Conservation (phyloP, 1,140 invertebrate species). For the Armadillidium nasatum region DNA sequence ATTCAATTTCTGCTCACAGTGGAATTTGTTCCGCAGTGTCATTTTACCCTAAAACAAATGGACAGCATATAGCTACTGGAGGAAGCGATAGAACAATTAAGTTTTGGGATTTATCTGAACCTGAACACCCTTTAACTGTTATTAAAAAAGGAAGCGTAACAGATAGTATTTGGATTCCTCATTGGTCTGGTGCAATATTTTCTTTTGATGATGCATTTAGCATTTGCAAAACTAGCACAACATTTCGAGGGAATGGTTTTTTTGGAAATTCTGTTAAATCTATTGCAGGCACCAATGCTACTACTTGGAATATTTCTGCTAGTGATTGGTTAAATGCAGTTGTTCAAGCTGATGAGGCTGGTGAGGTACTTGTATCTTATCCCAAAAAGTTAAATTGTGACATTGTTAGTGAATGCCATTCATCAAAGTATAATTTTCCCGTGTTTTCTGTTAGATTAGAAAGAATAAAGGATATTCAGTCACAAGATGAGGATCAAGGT, state of each 20-base stretch:
- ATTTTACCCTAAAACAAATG: slow-evolving; percentile 49
- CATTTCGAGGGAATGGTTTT: slow-evolving; percentile 49
- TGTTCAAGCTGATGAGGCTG: slow-evolving; percentile 51
- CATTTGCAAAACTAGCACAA: slow-evolving; percentile 46
- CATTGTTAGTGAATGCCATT: slow-evolving; percentile 47
- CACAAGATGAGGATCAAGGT: not conserved
- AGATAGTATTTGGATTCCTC: slow-evolving; percentile 50
- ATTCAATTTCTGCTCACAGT: slow-evolving; percentile 47
- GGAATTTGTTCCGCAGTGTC: slow-evolving; percentile 48
- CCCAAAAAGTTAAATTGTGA: slow-evolving; percentile 50
- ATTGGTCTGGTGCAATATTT: slow-evolving; percentile 50
- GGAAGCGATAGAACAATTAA: slow-evolving; percentile 53
- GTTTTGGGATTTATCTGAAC: slow-evolving; percentile 54
- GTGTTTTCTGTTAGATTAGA: slow-evolving; percentile 26
- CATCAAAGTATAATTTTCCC: slow-evolving; percentile 28
- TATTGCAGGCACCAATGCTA: slow-evolving; percentile 46
- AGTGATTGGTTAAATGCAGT: slow-evolving; percentile 51
- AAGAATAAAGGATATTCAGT: not conserved
- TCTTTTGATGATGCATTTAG: slow-evolving; percentile 50
- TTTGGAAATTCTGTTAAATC: slow-evolving; percentile 49
- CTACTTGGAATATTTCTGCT: slow-evolving; percentile 39
- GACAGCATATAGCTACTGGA: slow-evolving; percentile 50
- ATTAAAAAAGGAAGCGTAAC: slow-evolving; percentile 49
- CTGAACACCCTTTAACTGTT: slow-evolving; percentile 46
- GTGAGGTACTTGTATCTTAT: slow-evolving; percentile 51